A percentile compares a stretch with the other conserved stretches of the same genome.
phyloP scores from a whole-genome alignment of 1,140 invertebrate genomes.

The Papilio aristodemus region DNA sequence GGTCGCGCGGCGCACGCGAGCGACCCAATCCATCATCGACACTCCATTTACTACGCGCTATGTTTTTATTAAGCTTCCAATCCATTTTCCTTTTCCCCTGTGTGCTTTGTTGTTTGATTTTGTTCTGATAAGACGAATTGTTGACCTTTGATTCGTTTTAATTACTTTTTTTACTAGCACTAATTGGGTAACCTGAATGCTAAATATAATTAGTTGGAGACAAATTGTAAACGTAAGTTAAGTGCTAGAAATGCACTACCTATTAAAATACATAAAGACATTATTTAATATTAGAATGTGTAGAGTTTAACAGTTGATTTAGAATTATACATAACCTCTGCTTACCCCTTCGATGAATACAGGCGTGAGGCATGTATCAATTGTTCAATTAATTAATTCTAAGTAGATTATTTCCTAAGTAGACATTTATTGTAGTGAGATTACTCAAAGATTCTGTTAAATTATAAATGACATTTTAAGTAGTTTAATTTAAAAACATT shows the following conservation, averaged over 20 bases:
- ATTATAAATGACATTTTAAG: no score
- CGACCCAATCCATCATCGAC: neutral
- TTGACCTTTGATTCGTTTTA: neutral
- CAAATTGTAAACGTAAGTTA: neutral
- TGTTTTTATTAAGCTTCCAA: neutral
- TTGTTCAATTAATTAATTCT: no score
- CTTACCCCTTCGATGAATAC: no score
- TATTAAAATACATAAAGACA: neutral
- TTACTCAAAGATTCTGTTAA: no score
- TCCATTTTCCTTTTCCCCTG: neutral
- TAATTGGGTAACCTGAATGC: neutral
- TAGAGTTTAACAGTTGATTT: slow-evolving; percentile 40
- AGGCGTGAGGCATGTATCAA: no score
- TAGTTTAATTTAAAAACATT: slow-evolving; percentile 29
- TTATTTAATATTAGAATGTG: neutral
- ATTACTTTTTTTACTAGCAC: neutral
- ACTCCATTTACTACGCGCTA: slow-evolving; percentile 14
- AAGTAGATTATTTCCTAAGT: no score
- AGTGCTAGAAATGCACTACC: neutral
- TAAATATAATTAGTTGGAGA: neutral
- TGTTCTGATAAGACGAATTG: neutral
- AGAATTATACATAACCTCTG: no score
- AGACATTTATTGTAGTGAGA: no score
- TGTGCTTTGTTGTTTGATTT: neutral
- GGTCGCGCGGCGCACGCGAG: neutral